A percentile compares a stretch with the other conserved stretches of the same genome.
These are phyloP conservation scores for Acestrorhynchus altus DNA, from an alignment of 2,797 vertebrate genomes.

Conservation along the genomic window DNA sequence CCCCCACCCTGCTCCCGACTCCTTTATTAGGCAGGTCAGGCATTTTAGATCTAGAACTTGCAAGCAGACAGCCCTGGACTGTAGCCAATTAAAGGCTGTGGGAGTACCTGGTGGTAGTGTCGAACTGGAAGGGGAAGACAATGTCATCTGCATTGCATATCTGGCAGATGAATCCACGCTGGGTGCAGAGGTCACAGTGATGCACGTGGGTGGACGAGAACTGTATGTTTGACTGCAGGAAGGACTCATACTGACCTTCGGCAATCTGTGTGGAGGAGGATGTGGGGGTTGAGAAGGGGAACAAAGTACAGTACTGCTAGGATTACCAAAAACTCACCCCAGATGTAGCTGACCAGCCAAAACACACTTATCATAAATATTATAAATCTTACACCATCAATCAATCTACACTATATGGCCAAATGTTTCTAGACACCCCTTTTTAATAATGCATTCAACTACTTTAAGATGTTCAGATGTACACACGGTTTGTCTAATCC, in stretches of 20 bases:
- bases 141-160: conserved; percentile 86
- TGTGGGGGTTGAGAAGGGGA: not conserved
- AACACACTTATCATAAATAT: too few species aligned
- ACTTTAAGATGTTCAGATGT: too few species aligned
- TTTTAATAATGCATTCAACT: not conserved
- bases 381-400: too few species aligned
- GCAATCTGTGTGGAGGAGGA: conserved; percentile 78
- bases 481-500: too few species aligned
- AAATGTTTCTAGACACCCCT: not conserved
- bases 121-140: conserved; percentile 95
- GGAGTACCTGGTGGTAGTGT: conserved; percentile 86
- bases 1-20: too few species aligned
- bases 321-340: too few species aligned
- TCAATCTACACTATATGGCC: not conserved
- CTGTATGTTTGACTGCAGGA: conserved; percentile 81
- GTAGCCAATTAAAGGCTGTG: not conserved
- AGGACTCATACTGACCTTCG: conserved; percentile 78
- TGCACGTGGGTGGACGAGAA: conserved; percentile 87
- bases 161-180: conserved; percentile 95
- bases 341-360: too few species aligned
- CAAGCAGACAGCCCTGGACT: not conserved
- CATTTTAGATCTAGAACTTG: too few species aligned
- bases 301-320: too few species aligned
- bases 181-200: conserved; percentile 91
- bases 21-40: too few species aligned